These are phyloP conservation scores for Hyles vespertilio DNA, from an alignment of 1,140 invertebrate genomes.

Conservation along the genomic window DNA sequence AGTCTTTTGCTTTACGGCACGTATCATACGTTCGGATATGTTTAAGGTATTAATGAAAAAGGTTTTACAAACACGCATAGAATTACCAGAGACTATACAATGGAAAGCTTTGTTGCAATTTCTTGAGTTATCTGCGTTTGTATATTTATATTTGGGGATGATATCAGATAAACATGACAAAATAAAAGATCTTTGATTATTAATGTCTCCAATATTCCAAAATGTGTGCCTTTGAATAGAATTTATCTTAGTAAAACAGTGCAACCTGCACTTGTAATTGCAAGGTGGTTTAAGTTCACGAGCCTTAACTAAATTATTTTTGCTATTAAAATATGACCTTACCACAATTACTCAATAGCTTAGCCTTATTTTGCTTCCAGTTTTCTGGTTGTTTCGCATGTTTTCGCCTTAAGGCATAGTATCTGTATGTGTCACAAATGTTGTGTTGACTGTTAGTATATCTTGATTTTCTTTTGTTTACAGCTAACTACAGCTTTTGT, in stretches of 20 bases:
- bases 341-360: background rate
- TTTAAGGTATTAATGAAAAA: conserved; percentile 8
- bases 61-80: conserved; percentile 16
- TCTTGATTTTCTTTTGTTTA: too few relatives aligned
- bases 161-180: conserved; percentile 9
- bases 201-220: conserved; percentile 2
- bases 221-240: background rate
- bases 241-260: conserved; percentile 3
- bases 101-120: conserved; percentile 16
- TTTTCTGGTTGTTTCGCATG: background rate
- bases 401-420: too few relatives aligned
- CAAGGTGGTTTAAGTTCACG: conserved; percentile 1
- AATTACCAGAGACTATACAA: conserved; percentile 14
- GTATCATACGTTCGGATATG: conserved; percentile 3
- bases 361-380: conserved; percentile 5
- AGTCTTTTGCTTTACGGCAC: conserved; percentile 4
- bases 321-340: conserved; percentile 5
- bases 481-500: too few relatives aligned
- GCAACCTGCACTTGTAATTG: conserved; percentile 2
- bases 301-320: conserved; percentile 2
- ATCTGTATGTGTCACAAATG: too few relatives aligned
- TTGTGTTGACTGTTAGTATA: too few relatives aligned
- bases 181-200: conserved; percentile 12
- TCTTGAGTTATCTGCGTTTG: conserved; percentile 13
- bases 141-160: conserved; percentile 18